phyloP scores from a whole-genome alignment of 1,140 invertebrate species.

The Tigriopus japonicus region DNA sequence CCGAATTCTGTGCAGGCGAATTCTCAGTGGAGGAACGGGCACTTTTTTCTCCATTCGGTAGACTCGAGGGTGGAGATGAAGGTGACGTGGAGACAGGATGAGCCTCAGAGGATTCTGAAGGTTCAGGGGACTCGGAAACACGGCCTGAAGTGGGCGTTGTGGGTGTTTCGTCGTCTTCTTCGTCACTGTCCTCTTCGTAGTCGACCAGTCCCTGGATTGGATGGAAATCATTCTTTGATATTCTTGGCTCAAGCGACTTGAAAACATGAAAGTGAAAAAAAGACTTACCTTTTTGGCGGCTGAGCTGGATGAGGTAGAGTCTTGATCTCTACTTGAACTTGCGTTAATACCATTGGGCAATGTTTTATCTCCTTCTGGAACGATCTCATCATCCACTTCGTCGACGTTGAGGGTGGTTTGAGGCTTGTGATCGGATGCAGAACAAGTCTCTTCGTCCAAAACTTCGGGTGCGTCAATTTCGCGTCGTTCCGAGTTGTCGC shows the following conservation, averaged over 20 bases:
- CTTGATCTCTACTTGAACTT: not conserved
- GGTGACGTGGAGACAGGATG: no score
- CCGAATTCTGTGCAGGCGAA: no score
- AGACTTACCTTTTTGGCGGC: conserved; percentile 7
- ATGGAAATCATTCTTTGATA: no score
- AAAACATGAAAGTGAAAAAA: conserved; percentile 1
- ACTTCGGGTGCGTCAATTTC: not conserved
- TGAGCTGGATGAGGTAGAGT: not conserved
- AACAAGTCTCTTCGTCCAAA: not conserved
- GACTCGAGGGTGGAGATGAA: no score
- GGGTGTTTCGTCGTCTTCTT: conserved; percentile 43
- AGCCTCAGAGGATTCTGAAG: no score
- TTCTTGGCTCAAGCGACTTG: conserved; percentile 13
- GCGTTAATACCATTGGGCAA: not conserved
- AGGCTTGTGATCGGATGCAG: not conserved
- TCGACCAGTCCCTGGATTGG: conserved; percentile 52
- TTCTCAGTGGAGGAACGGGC: no score
- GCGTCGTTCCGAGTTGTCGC: not conserved
- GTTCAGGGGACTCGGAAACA: conserved; percentile 21
- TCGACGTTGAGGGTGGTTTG: not conserved
- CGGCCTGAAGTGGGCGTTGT: conserved; percentile 34
- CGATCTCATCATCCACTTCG: not conserved
- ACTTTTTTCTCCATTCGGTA: no score
- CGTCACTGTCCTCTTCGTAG: conserved; percentile 85
- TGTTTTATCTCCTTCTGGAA: not conserved